phyloP scores from a whole-genome alignment of 2,797 vertebrate genomes.

The Acipenser ruthenus region DNA sequence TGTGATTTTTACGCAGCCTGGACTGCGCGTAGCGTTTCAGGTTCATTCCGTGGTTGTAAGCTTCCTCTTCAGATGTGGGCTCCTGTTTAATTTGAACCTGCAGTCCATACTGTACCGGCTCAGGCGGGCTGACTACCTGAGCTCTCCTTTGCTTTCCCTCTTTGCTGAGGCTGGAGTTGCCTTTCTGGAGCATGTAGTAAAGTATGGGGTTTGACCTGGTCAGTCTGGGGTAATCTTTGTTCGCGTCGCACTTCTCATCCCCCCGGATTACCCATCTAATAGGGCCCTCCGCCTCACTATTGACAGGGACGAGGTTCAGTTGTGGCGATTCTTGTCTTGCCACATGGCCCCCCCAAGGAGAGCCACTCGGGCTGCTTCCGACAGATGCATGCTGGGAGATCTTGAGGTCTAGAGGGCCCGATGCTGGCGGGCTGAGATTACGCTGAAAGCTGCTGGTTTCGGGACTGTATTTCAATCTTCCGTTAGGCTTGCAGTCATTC shows the following conservation, averaged over 20 bases:
- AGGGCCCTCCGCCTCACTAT: conserved; percentile 73
- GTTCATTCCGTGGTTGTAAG: conserved; percentile 70
- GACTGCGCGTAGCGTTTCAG: conserved; percentile 56
- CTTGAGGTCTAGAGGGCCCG: conserved; percentile 62
- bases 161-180: conserved; percentile 67
- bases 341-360: conserved; percentile 50
- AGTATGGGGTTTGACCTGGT: conserved; percentile 95
- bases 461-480: conserved; percentile 53
- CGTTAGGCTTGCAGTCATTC: conserved; percentile 67
- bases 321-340: conserved; percentile 63
- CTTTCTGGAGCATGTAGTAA: conserved; percentile 97
- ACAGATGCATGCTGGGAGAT: conserved; percentile 62
- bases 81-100: conserved; percentile 76
- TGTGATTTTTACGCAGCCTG: conserved; percentile 61
- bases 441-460: conserved; percentile 53
- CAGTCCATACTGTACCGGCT: conserved; percentile 56
- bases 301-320: conserved; percentile 62
- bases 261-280: conserved; percentile 73
- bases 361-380: conserved; percentile 54
- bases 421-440: conserved; percentile 53
- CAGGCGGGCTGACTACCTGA: conserved; percentile 45
- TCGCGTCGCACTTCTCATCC: conserved; percentile 71
- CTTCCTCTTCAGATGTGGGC: conserved; percentile 63
- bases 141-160: conserved; percentile 45
- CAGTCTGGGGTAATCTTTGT: conserved; percentile 81